phyloP scores from a whole-genome alignment of 2,797 vertebrate genomes.

The Schizothorax lantsangensis region DNA sequence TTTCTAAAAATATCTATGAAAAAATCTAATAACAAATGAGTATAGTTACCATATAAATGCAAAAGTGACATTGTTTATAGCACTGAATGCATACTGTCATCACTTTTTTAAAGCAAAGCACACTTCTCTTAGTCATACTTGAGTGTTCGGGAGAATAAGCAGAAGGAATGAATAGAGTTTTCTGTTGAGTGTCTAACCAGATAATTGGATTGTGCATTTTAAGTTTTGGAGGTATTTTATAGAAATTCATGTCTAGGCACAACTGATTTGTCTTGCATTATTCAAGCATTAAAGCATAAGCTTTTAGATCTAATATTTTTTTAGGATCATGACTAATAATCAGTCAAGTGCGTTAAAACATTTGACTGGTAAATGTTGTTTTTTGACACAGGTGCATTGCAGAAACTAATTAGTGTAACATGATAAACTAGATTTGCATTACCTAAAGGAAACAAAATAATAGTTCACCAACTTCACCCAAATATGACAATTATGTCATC shows the following conservation, averaged over 20 bases:
- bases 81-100: neutral
- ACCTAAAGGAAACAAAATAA: neutral
- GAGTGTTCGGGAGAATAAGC: neutral
- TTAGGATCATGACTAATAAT: neutral
- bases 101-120: neutral
- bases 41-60: neutral
- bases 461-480: neutral
- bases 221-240: neutral
- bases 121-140: neutral
- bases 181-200: no score
- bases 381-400: neutral
- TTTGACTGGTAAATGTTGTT: neutral
- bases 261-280: no score
- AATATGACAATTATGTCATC: neutral
- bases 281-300: no score
- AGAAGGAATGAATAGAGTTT: neutral
- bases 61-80: neutral
- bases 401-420: neutral
- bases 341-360: neutral
- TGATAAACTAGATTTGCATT: neutral
- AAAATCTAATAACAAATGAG: neutral
- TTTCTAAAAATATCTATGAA: neutral
- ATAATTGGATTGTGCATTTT: neutral
- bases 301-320: neutral
- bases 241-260: neutral